phyloP scores from a whole-genome alignment of 2,113 vertebrate species.

The Sporophila hypoxantha region DNA sequence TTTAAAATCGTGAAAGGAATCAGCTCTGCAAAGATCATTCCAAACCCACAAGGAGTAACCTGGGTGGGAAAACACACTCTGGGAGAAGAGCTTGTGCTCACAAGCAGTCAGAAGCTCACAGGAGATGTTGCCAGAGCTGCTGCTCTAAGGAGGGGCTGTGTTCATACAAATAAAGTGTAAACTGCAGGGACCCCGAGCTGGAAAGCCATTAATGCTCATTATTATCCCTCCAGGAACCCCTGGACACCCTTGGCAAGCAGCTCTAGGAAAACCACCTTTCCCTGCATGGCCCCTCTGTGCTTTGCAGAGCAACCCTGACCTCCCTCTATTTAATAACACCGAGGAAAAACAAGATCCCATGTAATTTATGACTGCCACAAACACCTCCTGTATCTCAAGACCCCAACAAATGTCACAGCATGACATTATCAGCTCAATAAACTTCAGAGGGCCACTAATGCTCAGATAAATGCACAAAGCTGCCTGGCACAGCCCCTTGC shows the following conservation, averaged over 20 bases:
- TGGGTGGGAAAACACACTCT: fast-evolving
- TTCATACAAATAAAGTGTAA: fast-evolving
- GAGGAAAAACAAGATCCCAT: fast-evolving
- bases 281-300: background rate
- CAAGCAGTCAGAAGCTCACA: fast-evolving
- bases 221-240: background rate
- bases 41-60: background rate
- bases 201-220: background rate
- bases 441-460: background rate
- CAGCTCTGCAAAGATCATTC: background rate
- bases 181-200: background rate
- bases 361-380: background rate
- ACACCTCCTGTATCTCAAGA: background rate
- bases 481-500: background rate
- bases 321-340: background rate
- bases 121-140: fast-evolving
- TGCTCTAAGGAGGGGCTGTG: background rate
- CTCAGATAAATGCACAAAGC: background rate
- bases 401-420: background rate
- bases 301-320: background rate
- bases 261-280: background rate
- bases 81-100: background rate
- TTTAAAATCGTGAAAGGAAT: background rate
- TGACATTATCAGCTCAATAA: background rate
- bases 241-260: fast-evolving